Base-by-base conservation (phyloP, 2,113 vertebrate species). In the Callipepla squamata region DNA sequence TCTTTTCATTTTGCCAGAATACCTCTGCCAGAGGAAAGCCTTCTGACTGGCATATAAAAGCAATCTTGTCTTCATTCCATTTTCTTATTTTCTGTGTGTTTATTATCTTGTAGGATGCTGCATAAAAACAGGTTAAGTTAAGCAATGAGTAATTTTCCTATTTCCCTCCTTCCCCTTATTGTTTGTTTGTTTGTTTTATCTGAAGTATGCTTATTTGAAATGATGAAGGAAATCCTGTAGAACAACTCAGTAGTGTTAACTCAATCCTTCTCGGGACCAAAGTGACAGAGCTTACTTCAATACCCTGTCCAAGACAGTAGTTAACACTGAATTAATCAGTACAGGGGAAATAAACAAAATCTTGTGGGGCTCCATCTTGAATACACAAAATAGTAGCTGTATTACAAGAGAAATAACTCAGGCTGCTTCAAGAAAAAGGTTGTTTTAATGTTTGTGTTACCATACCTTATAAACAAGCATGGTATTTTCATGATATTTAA, bases 21-120 rank as follows among this genome's bases (percentile, higher is more conserved):
- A 99, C 97, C 6, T 96, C 51, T 13, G 98, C 96, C 59, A 95
- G 25, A 3, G 98, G 98, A 80, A 98, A 98, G 11, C 98, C 98
- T 83, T 97, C 93, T 73, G 98, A 98, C 89, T 98, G 96, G 74
- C 99, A 99, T 45, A 84, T 97, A 20, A 99, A 95, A 91, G 97
- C 55, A 48, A 97, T 68, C 21, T 94, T 93, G 12, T 94, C 93
- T 90, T 95, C 95, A 36, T 62, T 89, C 82, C 84, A 65, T 80
- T 95, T 72, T 86, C 75, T 92, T 21, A 75, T 55, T 65, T 91
- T 28, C 26, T 51, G 68, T n/a, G 87, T 95, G 25, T 91, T 90
- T 95, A 98, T 97, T 81, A 18, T 96, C 87, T 89, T 96, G 80
- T 97, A 98, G 73, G 96, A 55, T 91, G 96, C 97, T 98, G 94